Conservation (phyloP, 53 echinoderm and acorn worm genomes). For the Holothuria scabra region DNA sequence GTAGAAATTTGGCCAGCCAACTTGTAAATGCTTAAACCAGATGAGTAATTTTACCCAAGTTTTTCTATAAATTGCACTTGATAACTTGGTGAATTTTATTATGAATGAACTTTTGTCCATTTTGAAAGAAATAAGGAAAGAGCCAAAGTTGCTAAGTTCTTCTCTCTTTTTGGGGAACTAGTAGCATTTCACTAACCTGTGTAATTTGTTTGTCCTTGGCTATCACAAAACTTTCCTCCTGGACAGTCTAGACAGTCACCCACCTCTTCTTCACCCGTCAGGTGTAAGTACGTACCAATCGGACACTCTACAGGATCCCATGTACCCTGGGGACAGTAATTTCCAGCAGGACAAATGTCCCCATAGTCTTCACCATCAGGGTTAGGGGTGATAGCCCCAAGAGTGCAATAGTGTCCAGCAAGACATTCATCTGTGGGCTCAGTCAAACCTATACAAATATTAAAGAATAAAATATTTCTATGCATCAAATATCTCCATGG, state of each 20-base stretch:
- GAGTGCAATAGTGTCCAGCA: constrained; percentile 86
- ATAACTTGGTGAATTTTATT: too few relatives aligned
- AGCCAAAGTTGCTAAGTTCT: background rate
- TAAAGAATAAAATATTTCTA: background rate
- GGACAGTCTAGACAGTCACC: constrained; percentile 82
- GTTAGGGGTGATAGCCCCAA: constrained; percentile 87
- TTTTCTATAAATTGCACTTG: too few relatives aligned
- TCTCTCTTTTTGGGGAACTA: too few relatives aligned
- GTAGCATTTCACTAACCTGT: constrained; percentile 64
- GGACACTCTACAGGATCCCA: constrained; percentile 77
- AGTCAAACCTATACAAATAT: constrained; percentile 65
- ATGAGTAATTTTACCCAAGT: too few relatives aligned
- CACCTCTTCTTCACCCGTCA: constrained; percentile 64
- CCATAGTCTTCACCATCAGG: constrained; percentile 81
- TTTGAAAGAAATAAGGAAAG: background rate
- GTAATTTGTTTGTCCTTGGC: constrained; percentile 85
- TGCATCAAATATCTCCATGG: background rate
- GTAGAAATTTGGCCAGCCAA: too few relatives aligned
- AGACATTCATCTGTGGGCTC: constrained; percentile 79
- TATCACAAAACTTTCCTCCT: constrained; percentile 85
- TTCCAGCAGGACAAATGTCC: constrained; percentile 92
- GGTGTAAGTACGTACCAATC: constrained; percentile 80
- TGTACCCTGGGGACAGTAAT: constrained; percentile 83
- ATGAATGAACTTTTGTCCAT: too few relatives aligned
- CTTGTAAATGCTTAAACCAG: too few relatives aligned